These are phyloP conservation scores for Rhagologus leucostigma DNA, from an alignment of 2,113 vertebrate genomes.

Conservation along the genomic window DNA sequence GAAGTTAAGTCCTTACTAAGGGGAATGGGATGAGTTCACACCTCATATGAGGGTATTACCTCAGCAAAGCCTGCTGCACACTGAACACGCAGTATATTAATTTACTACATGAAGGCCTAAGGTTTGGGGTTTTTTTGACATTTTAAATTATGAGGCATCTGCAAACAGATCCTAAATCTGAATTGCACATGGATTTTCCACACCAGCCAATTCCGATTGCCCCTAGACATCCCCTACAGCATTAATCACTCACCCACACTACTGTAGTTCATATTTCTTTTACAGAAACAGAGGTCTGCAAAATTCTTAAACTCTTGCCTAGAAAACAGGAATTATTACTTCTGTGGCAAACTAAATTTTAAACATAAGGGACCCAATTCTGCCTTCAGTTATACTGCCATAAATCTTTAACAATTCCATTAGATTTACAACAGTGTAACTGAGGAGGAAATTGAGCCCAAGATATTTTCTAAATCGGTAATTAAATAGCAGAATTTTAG, in stretches of 20 bases:
- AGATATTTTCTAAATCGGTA: slow-evolving; percentile 50
- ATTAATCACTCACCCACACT: slow-evolving; percentile 37
- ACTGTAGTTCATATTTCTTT: slow-evolving; percentile 52
- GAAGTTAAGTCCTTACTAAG: background rate
- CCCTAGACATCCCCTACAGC: slow-evolving; percentile 1
- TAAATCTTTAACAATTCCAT: slow-evolving; percentile 48
- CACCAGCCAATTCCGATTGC: background rate
- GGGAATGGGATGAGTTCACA: slow-evolving; percentile 39
- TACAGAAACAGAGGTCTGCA: slow-evolving; percentile 42
- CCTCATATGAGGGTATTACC: slow-evolving; percentile 11
- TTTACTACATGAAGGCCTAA: slow-evolving; percentile 8
- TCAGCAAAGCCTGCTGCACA: slow-evolving; percentile 21
- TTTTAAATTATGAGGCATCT: slow-evolving; percentile 56
- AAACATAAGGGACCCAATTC: slow-evolving; percentile 58
- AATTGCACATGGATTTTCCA: slow-evolving; percentile 44
- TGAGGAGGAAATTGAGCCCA: slow-evolving; percentile 34
- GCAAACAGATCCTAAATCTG: slow-evolving; percentile 27
- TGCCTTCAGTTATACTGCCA: slow-evolving; percentile 43
- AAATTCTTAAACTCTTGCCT: slow-evolving; percentile 56
- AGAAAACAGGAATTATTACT: slow-evolving; percentile 49
- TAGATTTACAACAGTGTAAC: slow-evolving; percentile 49
- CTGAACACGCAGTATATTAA: slow-evolving; percentile 14
- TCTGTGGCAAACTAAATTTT: slow-evolving; percentile 52
- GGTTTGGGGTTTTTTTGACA: background rate
- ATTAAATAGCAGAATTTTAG: slow-evolving; percentile 58